phyloP scores from a whole-genome alignment of 2,113 vertebrate species.

The Prinia subflava region DNA sequence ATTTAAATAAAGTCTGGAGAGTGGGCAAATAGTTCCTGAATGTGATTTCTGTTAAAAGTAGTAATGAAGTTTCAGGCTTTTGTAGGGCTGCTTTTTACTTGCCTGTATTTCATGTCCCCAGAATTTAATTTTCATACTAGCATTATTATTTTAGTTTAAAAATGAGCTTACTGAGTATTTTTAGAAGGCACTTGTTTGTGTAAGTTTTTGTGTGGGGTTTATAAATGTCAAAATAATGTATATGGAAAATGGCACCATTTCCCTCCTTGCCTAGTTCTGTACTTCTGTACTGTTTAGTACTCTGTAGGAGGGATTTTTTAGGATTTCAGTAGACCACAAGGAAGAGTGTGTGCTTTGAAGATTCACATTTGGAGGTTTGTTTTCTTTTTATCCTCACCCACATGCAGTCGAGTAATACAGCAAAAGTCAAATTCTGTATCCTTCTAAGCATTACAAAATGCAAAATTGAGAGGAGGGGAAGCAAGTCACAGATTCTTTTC shows the following conservation, averaged over 20 bases:
- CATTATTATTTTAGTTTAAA: neutral
- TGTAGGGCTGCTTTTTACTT: neutral
- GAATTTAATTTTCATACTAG: neutral
- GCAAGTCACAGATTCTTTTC: neutral
- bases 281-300: neutral
- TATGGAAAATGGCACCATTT: neutral
- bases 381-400: neutral
- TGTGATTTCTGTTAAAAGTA: neutral
- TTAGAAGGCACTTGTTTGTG: neutral
- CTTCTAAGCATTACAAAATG: neutral
- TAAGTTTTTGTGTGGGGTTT: neutral
- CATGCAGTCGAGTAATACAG: neutral
- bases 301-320: neutral
- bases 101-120: rapidly evolving
- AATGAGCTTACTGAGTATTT: neutral
- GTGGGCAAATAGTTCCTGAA: neutral
- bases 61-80: neutral
- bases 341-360: neutral
- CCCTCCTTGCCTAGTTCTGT: neutral
- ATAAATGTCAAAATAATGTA: neutral
- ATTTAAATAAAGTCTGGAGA: neutral
- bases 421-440: neutral
- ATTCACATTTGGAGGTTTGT: neutral
- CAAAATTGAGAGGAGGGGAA: neutral
- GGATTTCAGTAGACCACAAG: neutral